These are phyloP conservation scores for Lasioglossum malachurum DNA, from an alignment of 2,888 invertebrate genomes.

Conservation along the genomic window DNA sequence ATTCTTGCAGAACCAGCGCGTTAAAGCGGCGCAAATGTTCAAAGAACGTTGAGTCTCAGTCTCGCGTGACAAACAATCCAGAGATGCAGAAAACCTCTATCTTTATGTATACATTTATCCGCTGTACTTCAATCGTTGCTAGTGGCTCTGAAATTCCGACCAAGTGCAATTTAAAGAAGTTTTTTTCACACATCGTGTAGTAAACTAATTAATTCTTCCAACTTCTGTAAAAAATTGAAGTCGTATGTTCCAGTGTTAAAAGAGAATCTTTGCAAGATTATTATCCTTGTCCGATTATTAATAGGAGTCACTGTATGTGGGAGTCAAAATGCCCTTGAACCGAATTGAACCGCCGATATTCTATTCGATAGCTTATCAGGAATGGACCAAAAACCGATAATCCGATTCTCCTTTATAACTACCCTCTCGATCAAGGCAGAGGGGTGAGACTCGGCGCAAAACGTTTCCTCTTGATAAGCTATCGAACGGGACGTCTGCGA, in stretches of 20 bases:
- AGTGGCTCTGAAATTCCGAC: neutral
- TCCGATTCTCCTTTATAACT: neutral
- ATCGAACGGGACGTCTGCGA: neutral
- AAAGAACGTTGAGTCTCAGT: neutral
- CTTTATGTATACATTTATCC: neutral
- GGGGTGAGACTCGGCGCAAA: neutral
- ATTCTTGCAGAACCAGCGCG: neutral
- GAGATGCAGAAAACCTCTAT: neutral
- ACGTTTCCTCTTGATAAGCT: conserved; percentile 3
- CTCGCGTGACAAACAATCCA: neutral
- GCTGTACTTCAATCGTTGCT: neutral
- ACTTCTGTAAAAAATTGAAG: too few relatives aligned
- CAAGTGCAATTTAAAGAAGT: too few relatives aligned
- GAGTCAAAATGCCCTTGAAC: neutral
- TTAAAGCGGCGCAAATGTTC: neutral
- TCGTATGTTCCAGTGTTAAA: too few relatives aligned
- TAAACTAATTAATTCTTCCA: too few relatives aligned
- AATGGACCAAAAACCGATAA: conserved; percentile 8
- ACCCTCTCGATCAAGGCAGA: neutral
- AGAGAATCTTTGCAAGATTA: too few relatives aligned
- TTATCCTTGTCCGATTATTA: too few relatives aligned
- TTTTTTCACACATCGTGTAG: too few relatives aligned
- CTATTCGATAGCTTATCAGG: conserved; percentile 9
- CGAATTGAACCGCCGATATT: neutral
- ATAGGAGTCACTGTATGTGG: neutral